Base-by-base conservation (phyloP, 2,113 vertebrate genomes). In the Collichthys lucidus region DNA sequence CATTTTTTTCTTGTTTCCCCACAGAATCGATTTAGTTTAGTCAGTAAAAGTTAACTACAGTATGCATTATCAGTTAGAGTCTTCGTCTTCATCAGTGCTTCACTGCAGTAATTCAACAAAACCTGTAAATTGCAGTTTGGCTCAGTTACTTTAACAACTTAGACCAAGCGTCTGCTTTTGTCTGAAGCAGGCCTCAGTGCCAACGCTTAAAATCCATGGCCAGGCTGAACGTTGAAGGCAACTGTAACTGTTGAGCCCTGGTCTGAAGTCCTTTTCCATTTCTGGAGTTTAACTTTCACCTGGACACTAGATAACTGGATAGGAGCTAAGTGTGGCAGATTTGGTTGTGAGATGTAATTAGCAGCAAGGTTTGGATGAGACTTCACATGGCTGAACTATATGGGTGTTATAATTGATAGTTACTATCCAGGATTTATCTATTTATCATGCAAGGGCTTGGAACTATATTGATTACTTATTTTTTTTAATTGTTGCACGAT, bases 61-160 rank as follows among this genome's bases (percentile, higher is more conserved):
- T 52, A 17, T 35, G 47, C 26, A 12, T 3, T 67, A 47, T 50
- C 7, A 6, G 46, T 29, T 3, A 50, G 16, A 67, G 29, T 35
- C 64, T 4, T 50, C 11, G 6, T 50, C 46, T 50, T 67, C 64
- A 29, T 66, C 44, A 66, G 47, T 17, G 69, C 74, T 40, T 14
- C 22, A 0, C 74, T 82, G 79, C 74, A 74, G 74, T 55, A 81
- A 78, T 78, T 82, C 79, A 77, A 74, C 68, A 35, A 40, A 59
- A 62, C 44, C 77, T 64, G 49, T 11, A 53, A 35, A 29, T 20
- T 53, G 20, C 26, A 31, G 26, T 67, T 20, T 50, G 40, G 24
- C 14, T 59, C 15, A 2, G 5, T 59, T 15, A 29, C 11, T 16
- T 15, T 24, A 26, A 57, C 22, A 57, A 8, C 5, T 63, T 2